Percentiles rank a stretch among this genome's conserved stretches.
Conservation (phyloP, 1,140 invertebrate genomes). For the Temnothorax curvispinosus region DNA sequence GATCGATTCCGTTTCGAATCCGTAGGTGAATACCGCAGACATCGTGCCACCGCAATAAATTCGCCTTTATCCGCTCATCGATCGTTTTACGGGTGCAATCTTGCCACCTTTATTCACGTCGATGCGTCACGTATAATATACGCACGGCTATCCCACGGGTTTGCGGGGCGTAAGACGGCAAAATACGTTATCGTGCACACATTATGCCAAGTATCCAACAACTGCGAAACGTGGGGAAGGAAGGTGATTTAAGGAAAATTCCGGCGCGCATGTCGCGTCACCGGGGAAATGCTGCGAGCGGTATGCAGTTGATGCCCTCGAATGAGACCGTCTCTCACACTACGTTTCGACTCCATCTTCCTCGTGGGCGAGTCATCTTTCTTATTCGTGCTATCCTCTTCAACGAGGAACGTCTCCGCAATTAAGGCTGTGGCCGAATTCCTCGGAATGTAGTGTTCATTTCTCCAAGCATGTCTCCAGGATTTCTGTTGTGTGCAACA, state of each 20-base stretch:
- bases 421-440: slow-evolving; percentile 63
- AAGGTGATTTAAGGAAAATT: slow-evolving; percentile 30
- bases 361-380: slow-evolving; percentile 16
- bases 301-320: slow-evolving; percentile 10
- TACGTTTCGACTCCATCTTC: slow-evolving; percentile 20
- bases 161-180: neutral
- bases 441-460: slow-evolving; percentile 34
- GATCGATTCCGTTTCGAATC: slow-evolving; percentile 43
- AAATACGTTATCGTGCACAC: slow-evolving; percentile 5
- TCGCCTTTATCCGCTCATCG: slow-evolving; percentile 52
- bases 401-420: slow-evolving; percentile 47
- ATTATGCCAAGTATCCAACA: slow-evolving; percentile 17
- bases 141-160: neutral
- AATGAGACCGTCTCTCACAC: slow-evolving; percentile 47
- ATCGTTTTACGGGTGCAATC: slow-evolving; percentile 40
- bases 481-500: slow-evolving; percentile 12
- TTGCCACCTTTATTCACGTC: slow-evolving; percentile 42
- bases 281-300: slow-evolving; percentile 3
- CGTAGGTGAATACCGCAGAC: slow-evolving; percentile 27
- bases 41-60: slow-evolving; percentile 48
- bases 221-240: slow-evolving; percentile 22
- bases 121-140: slow-evolving; percentile 49
- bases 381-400: slow-evolving; percentile 39
- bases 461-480: slow-evolving; percentile 17
- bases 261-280: neutral